Base-by-base conservation (phyloP, 2,888 invertebrate species). In the Cheilosia soror region DNA sequence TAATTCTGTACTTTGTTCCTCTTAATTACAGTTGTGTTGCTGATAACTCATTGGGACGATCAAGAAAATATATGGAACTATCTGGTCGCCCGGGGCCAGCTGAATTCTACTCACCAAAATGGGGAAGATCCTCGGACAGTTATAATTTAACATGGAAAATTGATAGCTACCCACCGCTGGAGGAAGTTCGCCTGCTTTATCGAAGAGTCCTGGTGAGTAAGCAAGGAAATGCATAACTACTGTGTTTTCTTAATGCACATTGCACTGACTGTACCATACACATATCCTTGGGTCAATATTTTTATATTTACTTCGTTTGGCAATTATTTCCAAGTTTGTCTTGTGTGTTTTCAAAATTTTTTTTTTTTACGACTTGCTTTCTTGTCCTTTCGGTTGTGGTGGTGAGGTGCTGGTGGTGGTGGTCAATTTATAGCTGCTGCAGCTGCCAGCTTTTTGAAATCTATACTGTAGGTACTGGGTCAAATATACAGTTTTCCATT, bases 61-160 rank as follows among this genome's bases (percentile, higher is more conserved):
- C 95, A 27, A 94, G 95, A 42, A 95, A 95, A 90, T 95, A 95
- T 92, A 95, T 95, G 92, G 95, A 95, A 90, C 93, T 95, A 87
- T 95, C 95, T 5, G 95, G 96, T 1, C 93, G 95, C 86, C 96
- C 96, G 0, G 95, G 95, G 11, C 94, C 95, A 20, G 95, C 95
- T 58, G 94, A 95, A 85, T 95, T 96, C 92, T 94, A 94, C 60
- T 95, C 94, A 90, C 93, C 94, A 13, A 95, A 95, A 31, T 94
- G 95, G 88, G 94, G 95, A 65, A 92, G 94, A 47, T 91, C 94
- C 25, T 92, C 94, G 77, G 93, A 94, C 88, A 93, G 93, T 62
- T 96, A 95, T 93, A 94, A 95, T 89, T 93, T 96, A 63, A 93
- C 94, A 87, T 96, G 96, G 94, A 93, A 94, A 80, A 95, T 96